These are phyloP conservation scores for Eutrigla gurnardus DNA, from an alignment of 2,797 vertebrate genomes.

Conservation along the genomic window DNA sequence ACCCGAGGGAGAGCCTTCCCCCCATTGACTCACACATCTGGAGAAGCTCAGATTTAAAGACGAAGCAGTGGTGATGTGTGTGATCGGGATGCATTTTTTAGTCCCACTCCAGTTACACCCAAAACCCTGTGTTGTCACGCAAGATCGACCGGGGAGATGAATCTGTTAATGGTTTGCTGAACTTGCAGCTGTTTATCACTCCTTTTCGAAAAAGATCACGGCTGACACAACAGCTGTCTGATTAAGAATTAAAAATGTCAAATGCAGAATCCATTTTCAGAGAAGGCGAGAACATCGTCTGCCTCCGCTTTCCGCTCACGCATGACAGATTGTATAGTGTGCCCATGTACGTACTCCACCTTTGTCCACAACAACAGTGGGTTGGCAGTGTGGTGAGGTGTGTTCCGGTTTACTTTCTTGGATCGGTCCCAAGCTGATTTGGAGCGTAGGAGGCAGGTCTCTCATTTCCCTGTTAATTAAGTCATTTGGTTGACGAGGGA, in stretches of 20 bases:
- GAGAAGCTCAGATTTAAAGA: constrained; percentile 39
- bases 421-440: constrained; percentile 49
- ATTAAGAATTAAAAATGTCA: constrained; percentile 39
- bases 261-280: constrained; percentile 15
- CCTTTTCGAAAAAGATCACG: constrained; percentile 39
- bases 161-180: constrained; percentile 58
- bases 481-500: constrained; percentile 48
- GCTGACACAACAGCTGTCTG: constrained; percentile 44
- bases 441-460: constrained; percentile 45
- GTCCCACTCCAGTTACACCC: constrained; percentile 51
- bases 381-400: constrained; percentile 22
- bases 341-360: constrained; percentile 11
- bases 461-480: constrained; percentile 71
- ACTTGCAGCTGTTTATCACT: constrained; percentile 52
- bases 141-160: constrained; percentile 55
- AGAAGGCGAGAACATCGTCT: constrained; percentile 8
- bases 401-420: constrained; percentile 54
- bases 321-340: constrained; percentile 14
- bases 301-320: constrained; percentile 10
- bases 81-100: constrained; percentile 52
- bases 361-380: constrained; percentile 24
- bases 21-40: constrained; percentile 37
- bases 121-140: constrained; percentile 48
- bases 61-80: constrained; percentile 40
- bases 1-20: constrained; percentile 6